Evolutionary conservation across 2,888 invertebrate species (phyloP).

Genomic region (Lydus trimaculatus): DNA sequence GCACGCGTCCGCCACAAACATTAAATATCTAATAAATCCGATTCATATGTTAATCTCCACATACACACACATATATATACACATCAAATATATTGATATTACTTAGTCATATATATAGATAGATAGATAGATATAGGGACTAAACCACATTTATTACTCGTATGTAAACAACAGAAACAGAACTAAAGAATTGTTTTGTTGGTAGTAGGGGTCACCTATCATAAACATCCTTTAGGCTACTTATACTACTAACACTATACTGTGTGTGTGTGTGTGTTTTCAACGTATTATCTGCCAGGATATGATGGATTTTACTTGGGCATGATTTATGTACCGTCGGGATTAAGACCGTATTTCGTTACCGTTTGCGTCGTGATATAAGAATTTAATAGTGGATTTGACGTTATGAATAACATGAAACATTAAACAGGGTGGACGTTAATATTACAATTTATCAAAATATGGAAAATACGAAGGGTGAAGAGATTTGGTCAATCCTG

Average conservation of each 20-base stretch:
- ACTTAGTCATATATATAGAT: not conserved
- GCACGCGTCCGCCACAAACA: slow-evolving; percentile 57
- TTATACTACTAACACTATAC: slow-evolving; percentile 31
- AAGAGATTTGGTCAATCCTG: not conserved
- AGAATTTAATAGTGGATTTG: slow-evolving; percentile 16
- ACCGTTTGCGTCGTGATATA: slow-evolving; percentile 17
- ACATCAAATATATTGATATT: slow-evolving; percentile 47
- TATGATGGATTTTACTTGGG: slow-evolving; percentile 53
- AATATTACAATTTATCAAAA: slow-evolving; percentile 6
- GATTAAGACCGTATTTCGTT: slow-evolving; percentile 40
- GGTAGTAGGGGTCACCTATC: slow-evolving; percentile 42
- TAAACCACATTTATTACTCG: slow-evolving; percentile 60
- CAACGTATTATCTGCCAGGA: slow-evolving; percentile 51
- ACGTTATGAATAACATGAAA: slow-evolving; percentile 14
- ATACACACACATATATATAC: slow-evolving; percentile 51
- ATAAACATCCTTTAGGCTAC: slow-evolving; percentile 47
- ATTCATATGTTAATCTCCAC: slow-evolving; percentile 60
- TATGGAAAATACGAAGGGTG: not conserved
- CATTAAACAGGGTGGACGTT: not conserved
- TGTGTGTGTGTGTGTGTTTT: slow-evolving; percentile 40
- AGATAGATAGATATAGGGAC: slow-evolving; percentile 22
- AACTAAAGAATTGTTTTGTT: slow-evolving; percentile 18
- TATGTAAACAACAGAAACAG: slow-evolving; percentile 55
- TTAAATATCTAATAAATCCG: slow-evolving; percentile 61
- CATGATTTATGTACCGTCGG: slow-evolving; percentile 49